Conservation (phyloP, 2,888 invertebrate species). For the Rambutsinella grinnellia region DNA sequence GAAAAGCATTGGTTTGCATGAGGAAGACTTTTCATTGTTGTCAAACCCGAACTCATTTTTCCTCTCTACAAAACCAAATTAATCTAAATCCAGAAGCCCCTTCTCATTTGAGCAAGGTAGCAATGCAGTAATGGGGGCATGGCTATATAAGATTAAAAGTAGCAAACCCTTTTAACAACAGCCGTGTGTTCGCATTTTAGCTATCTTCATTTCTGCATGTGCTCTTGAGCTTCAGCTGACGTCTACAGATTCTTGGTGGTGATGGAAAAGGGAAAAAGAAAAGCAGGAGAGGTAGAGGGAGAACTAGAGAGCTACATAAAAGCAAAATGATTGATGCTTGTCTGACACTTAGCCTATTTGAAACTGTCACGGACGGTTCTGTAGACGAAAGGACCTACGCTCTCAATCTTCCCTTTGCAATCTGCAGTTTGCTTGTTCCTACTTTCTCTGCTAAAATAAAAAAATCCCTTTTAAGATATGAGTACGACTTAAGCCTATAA, state of each 20-base stretch:
- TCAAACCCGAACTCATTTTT: not conserved
- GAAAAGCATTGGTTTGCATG: not conserved
- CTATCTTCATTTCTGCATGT: not conserved
- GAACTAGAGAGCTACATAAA: not conserved
- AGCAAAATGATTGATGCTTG: slow-evolving; percentile 51
- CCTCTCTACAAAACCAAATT: not conserved
- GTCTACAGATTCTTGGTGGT: not conserved
- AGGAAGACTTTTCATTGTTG: not conserved
- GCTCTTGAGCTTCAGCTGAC: not conserved
- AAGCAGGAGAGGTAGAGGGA: slow-evolving; percentile 8
- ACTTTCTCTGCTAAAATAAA: no score
- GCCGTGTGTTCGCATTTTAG: no score
- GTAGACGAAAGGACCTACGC: not conserved
- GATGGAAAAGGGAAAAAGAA: not conserved
- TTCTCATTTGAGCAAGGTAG: not conserved
- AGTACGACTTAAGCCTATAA: no score
- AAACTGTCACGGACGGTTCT: slow-evolving; percentile 38
- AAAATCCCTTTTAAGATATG: no score
- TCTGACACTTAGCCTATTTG: slow-evolving; percentile 50
- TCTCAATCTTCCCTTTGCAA: no score
- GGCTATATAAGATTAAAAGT: no score
- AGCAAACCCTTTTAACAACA: no score
- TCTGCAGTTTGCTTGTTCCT: no score
- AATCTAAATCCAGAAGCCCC: not conserved
- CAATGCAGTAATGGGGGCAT: no score